Base-by-base conservation (phyloP, 1,140 invertebrate species). In the Tetraneura akinire region DNA sequence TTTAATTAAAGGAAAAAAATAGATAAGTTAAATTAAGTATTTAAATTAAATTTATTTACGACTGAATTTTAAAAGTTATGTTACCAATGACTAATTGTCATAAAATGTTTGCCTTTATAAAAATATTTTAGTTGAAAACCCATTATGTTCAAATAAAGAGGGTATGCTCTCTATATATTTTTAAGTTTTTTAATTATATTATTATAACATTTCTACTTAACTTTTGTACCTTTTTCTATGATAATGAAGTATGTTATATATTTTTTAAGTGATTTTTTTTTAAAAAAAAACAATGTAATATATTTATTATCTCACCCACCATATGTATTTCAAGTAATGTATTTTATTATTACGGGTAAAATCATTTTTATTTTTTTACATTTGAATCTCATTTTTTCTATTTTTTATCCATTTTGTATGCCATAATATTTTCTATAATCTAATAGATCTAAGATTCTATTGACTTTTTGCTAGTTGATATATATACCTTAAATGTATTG, bases 21-120 rank as follows among this genome's bases (percentile, higher is more conserved):
- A 37, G 8, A 37, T 53, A n/a, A 66, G 9, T 76, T 74, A 55
- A 14, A 47, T 60, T 9, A 57, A 62, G n/a, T 29, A 62, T 78
- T 78, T 62, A 14, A 78, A 76, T 60, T n/a, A 26, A 18, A 62
- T 14, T 62, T 78, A 16, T 10, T 45, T 16, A 23, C 18, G 74
- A 78, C 74, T 78, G 74, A 78, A 78, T 23, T 21, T 37, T 26
- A 29, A 78, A 71, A 71, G 47, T 60, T 45, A 78, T 78, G 74
- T 78, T 78, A 78, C 74, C 74, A 78, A 42, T 78, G 73, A 9
- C 10, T 78, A 21, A 37, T 55, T 74, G 71, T 23, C 68, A 71
- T 70, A 49, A 29, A 18, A 70, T 49, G 21, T 47, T 29, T 73
- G 16, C 57, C 29, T 55, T 42, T 55, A 74, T 55, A 57, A 76